A percentile compares a stretch with the other conserved stretches of the same genome.
phyloP scores from a whole-genome alignment of 2,888 invertebrate species.

The Dendrolimus houi region DNA sequence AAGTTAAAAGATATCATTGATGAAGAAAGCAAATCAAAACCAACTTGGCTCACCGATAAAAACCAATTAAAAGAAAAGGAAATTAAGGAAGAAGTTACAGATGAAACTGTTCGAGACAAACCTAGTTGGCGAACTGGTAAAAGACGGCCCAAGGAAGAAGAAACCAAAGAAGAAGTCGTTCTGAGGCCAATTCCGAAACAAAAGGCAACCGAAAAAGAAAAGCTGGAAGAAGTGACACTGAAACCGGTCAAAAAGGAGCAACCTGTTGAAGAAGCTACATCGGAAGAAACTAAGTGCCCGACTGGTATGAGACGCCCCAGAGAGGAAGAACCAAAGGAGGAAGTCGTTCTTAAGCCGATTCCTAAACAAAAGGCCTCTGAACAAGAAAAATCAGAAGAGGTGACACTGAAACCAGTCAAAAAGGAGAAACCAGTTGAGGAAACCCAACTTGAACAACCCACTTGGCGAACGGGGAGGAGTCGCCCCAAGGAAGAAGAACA shows the following conservation, averaged over 20 bases:
- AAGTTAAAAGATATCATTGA: slow-evolving; percentile 34
- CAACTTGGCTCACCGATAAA: slow-evolving; percentile 17
- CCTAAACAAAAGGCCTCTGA: slow-evolving; percentile 20
- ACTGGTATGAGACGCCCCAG: slow-evolving; percentile 30
- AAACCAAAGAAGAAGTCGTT: slow-evolving; percentile 52
- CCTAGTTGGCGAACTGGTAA: slow-evolving; percentile 39
- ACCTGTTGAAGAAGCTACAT: neutral
- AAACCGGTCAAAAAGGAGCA: no score
- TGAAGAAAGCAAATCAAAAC: slow-evolving; percentile 19
- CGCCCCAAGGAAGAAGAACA: slow-evolving; percentile 9
- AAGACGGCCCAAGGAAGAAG: slow-evolving; percentile 40
- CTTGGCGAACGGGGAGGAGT: slow-evolving; percentile 11
- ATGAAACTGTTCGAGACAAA: slow-evolving; percentile 31
- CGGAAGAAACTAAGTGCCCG: slow-evolving; percentile 9
- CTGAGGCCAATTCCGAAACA: slow-evolving; percentile 52
- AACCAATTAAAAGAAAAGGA: slow-evolving; percentile 34
- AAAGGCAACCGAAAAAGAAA: slow-evolving; percentile 26
- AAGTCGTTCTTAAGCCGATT: slow-evolving; percentile 31
- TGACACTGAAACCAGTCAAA: slow-evolving; percentile 24
- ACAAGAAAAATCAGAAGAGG: slow-evolving; percentile 51
- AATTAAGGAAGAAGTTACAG: slow-evolving; percentile 32
- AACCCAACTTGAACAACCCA: slow-evolving; percentile 30
- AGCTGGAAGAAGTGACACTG: slow-evolving; percentile 2
- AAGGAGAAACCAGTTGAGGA: slow-evolving; percentile 4
- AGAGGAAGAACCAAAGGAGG: slow-evolving; percentile 18